phyloP scores from a whole-genome alignment of 2,888 invertebrate genomes.

The Acleris emargana region DNA sequence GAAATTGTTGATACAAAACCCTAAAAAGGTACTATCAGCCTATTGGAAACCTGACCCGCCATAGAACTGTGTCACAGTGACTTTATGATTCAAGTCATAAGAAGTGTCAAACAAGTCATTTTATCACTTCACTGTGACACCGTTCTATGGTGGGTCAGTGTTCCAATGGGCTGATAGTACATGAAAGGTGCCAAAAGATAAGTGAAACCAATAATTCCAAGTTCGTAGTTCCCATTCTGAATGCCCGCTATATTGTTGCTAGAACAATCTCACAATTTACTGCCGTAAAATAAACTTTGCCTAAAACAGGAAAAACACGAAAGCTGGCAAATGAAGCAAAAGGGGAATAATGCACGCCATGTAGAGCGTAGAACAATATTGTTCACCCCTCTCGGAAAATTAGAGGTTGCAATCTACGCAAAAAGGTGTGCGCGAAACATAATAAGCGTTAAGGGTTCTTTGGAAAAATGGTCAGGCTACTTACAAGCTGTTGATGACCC shows the following conservation, averaged over 20 bases:
- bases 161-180: too few relatives aligned
- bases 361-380: conserved; percentile 40
- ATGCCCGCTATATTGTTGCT: background rate
- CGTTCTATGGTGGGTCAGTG: too few relatives aligned
- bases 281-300: conserved; percentile 1
- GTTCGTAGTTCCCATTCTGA: background rate
- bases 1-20: background rate
- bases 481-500: too few relatives aligned
- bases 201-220: background rate
- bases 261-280: background rate
- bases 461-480: background rate
- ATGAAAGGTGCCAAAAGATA: too few relatives aligned
- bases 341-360: conserved; percentile 37
- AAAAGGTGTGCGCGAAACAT: conserved; percentile 9
- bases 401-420: conserved; percentile 40
- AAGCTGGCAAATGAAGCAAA: conserved; percentile 43
- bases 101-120: too few relatives aligned
- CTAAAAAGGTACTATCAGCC: background rate
- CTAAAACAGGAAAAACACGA: conserved; percentile 37
- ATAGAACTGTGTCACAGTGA: too few relatives aligned
- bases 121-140: too few relatives aligned
- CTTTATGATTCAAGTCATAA: too few relatives aligned
- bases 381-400: conserved; percentile 42
- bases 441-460: background rate
- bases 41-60: too few relatives aligned